Conservation (phyloP, 2,113 vertebrate species). For the Amphiprion percula region DNA sequence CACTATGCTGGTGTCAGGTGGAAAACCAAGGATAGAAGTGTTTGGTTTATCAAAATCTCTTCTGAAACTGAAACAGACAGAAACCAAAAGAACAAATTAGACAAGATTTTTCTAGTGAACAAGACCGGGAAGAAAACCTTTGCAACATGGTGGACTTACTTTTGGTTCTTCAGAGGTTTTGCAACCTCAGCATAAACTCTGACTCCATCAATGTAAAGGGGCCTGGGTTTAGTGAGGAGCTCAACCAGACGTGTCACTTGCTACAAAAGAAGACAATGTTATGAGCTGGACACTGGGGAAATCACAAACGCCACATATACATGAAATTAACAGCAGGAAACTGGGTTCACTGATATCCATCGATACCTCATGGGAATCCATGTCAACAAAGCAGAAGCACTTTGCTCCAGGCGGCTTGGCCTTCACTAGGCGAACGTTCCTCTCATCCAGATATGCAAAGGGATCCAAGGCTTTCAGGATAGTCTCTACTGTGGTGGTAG, state of each 20-base stretch:
- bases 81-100: neutral
- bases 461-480: conserved; percentile 94
- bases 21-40: conserved; percentile 77
- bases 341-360: neutral
- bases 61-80: conserved; percentile 68
- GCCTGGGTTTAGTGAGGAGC: conserved; percentile 92
- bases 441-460: conserved; percentile 92
- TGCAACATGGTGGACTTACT: conserved; percentile 63
- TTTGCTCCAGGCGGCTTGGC: conserved; percentile 89
- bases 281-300: neutral
- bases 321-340: neutral
- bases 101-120: neutral
- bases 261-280: conserved; percentile 76
- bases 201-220: conserved; percentile 94
- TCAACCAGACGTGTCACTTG: conserved; percentile 94
- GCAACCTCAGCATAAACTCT: conserved; percentile 94
- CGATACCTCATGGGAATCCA: conserved; percentile 93
- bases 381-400: conserved; percentile 96
- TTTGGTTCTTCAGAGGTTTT: conserved; percentile 87
- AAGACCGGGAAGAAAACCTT: neutral
- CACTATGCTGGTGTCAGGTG: conserved; percentile 68
- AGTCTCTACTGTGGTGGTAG: conserved; percentile 91
- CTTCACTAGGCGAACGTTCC: conserved; percentile 94
- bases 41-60: conserved; percentile 79
- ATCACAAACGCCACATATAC: neutral